Evolutionary conservation across 2,113 vertebrate species (phyloP), one percentile per base, ranked within the genome.

Genomic region (Oceanodroma tethys): DNA sequence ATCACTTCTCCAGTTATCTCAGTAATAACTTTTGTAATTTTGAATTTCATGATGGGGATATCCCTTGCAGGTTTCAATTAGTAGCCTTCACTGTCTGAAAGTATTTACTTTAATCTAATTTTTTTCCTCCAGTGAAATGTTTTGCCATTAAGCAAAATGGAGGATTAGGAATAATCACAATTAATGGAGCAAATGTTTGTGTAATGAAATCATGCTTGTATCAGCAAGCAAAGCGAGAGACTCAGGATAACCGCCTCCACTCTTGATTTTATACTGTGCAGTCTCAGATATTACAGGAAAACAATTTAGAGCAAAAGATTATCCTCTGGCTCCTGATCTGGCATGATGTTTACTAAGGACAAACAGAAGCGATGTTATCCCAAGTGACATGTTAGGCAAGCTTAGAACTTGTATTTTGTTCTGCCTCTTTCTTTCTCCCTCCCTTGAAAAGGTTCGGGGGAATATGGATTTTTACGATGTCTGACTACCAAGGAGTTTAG

Each of bases 51-150:
- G 86, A 93, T 73, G 82, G 73, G 82, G 71, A 68, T 62, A 92
- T 92, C 97, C 96, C 96, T 97, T 87, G 97, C 83, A 97, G 95
- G 93, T 97, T 95, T 94, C 88, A 97, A 95, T 96, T 96, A 95
- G 90, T 48, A 94, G 60, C 62, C 71, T 89, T 92, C 88, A 84
- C 80, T 93, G 43, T 74, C 79, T 85, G 11, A 92, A 95, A 81
- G 67, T 94, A 90, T 97, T 97, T 83, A 88, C 26, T 92, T 86
- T 94, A 96, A 96, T 95, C 82, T 93, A 84, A 89, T 94, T 87
- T 83, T 86, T 85, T 91, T 52, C 83, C 60, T 94, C 75, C 58
- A 81, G 87, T 87, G 83, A 94, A 95, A 95, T 94, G 87, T 89
- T 97, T 95, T 91, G 80, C 86, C 90, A 97, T 94, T 97, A 97